These are phyloP conservation scores for Masnerella sp. DNA, from an alignment of 2,888 invertebrate species.

Conservation along the genomic window DNA sequence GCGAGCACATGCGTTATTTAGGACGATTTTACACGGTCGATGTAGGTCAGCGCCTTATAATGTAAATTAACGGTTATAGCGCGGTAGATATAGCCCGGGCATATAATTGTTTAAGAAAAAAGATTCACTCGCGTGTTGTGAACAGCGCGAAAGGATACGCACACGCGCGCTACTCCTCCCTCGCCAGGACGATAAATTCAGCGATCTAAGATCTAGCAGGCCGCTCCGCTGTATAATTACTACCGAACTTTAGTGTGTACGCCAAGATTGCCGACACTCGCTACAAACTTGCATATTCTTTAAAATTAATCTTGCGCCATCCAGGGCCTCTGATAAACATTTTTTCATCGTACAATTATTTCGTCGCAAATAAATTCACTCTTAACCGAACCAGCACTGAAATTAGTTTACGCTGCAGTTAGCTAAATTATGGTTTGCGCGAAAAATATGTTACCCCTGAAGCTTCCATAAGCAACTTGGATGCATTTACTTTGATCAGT, in stretches of 20 bases:
- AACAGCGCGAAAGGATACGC: constrained; percentile 19
- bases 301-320: constrained; percentile 19
- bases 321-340: constrained; percentile 4
- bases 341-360: constrained; percentile 15
- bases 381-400: neutral
- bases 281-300: constrained; percentile 34
- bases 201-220: constrained; percentile 38
- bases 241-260: constrained; percentile 26
- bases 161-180: constrained; percentile 27
- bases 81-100: constrained; percentile 18
- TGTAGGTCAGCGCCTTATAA: constrained; percentile 5
- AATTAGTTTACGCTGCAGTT: constrained; percentile 3
- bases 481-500: too few relatives aligned
- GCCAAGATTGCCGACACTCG: constrained; percentile 32
- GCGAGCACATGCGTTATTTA: constrained; percentile 14
- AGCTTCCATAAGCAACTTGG: too few relatives aligned
- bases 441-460: too few relatives aligned
- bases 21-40: neutral
- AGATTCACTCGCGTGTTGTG: constrained; percentile 43
- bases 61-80: constrained; percentile 37
- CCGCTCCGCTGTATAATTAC: constrained; percentile 35
- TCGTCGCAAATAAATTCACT: constrained; percentile 2
- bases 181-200: constrained; percentile 37
- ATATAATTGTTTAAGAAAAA: constrained; percentile 44
- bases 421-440: neutral